A percentile compares a stretch with the other conserved stretches of the same genome.
Conservation (phyloP, 2,797 vertebrate species). For the Labroides dimidiatus region DNA sequence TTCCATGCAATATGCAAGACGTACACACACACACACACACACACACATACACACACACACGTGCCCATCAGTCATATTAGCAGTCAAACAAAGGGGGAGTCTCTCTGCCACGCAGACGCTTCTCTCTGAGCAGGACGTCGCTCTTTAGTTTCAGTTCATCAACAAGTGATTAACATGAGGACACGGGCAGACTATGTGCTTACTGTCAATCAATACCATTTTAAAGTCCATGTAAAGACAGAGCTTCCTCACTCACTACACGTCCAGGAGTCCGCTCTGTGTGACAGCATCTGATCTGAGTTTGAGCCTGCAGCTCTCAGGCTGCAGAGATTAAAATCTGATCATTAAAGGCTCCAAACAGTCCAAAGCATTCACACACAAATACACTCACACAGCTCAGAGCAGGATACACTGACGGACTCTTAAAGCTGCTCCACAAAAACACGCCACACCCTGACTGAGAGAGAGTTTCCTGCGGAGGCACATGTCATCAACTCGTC, state of each 20-base stretch:
- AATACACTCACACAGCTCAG: conserved; percentile 1
- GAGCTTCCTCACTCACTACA: too few relatives aligned
- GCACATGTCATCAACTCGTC: too few relatives aligned
- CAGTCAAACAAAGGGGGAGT: conserved; percentile 33
- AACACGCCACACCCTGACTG: background rate
- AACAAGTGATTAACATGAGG: conserved; percentile 19
- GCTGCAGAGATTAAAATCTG: conserved; percentile 53
- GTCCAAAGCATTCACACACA: conserved; percentile 37
- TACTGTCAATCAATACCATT: too few relatives aligned
- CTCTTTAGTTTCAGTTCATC: conserved; percentile 25
- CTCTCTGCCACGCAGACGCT: conserved; percentile 1
- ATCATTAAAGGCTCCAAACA: conserved; percentile 34
- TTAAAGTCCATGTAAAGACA: too few relatives aligned
- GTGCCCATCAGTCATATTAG: conserved; percentile 33
- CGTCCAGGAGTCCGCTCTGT: background rate
- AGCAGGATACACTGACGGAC: conserved; percentile 6
- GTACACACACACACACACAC: conserved; percentile 15
- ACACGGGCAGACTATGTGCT: background rate
- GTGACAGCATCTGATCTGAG: background rate
- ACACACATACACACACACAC: conserved; percentile 22
- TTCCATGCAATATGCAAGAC: conserved; percentile 59
- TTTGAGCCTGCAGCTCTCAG: background rate
- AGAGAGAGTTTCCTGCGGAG: background rate
- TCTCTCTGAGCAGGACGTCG: conserved; percentile 13
- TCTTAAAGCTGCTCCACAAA: background rate